Evolutionary conservation across 2,797 vertebrate genomes (phyloP), one percentile per base, ranked within the genome.

Genomic region (Danio jaintianensis): DNA sequence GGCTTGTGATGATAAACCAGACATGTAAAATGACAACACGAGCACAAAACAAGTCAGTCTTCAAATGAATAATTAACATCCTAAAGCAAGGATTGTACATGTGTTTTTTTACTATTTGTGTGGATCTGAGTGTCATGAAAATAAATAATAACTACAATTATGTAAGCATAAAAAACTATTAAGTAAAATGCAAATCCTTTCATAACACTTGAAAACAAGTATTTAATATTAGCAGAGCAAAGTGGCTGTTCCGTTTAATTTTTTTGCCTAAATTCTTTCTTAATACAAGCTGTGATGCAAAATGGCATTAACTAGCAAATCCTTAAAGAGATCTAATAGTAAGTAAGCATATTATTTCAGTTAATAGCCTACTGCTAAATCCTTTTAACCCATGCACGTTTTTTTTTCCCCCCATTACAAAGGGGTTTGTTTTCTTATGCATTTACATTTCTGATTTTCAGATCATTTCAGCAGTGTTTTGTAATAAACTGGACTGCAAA

Each of bases 331-430:
- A 78, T 83, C 61, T 81, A 77, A 56, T 86, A 88, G 71, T 18
- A 56, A 62, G 77, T 85, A 88, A 89, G 87, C 85, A 82, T 83
- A 88, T 91, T 90, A 89, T 62, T 76, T 52, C 53, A 61, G 15
- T 29, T 18, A 38, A 56, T 36, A 58, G 29, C 29, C 29, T 20
- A 11, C 13, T 73, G 7, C 4, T 20, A 40, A 59, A 18, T 40
- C 0, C 2, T 4, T 42, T 29, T 6, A 16, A 53, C 8, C 47
- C 16, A 4, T 52, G 15, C 48, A 47, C 4, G 7, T n/a, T 40
- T 42, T 18, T 18, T 36, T 40, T 40, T 18, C 4, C 5, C 13
- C 15, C 4, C 6, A 1, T 64, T 67, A 29, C 13, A 68, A 45
- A 22, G 7, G 40, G 20, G 0, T 22, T 8, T 11, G n/a, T 50